Conservation (phyloP, 2,797 vertebrate genomes). For the Spinus olivaceus region DNA sequence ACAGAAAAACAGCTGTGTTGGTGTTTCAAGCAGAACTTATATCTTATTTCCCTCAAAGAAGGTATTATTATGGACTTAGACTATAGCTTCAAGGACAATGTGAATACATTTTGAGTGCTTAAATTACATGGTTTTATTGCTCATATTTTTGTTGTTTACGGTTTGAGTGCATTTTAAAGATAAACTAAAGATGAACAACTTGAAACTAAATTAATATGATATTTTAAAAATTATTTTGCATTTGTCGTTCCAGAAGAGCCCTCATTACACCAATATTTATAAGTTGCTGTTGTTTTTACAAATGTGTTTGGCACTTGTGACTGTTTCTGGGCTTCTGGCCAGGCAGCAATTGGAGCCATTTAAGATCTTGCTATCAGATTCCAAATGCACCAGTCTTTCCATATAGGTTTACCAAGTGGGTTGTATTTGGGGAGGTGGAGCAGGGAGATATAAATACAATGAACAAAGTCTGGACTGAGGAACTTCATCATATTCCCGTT, state of each 20-base stretch:
- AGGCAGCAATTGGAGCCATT: slow-evolving; percentile 16
- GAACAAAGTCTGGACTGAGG: background rate
- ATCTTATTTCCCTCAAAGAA: background rate
- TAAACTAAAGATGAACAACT: background rate
- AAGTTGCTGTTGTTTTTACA: slow-evolving; percentile 38
- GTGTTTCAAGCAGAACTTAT: background rate
- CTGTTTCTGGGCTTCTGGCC: slow-evolving; percentile 47
- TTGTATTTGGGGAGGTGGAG: background rate
- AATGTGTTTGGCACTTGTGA: background rate
- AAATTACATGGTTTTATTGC: background rate
- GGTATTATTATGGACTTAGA: background rate
- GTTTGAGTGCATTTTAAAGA: background rate
- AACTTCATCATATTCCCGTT: background rate
- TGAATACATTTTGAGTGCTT: background rate
- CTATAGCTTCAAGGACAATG: background rate
- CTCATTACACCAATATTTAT: slow-evolving; percentile 31
- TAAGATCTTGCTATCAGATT: slow-evolving; percentile 10
- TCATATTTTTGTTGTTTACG: background rate
- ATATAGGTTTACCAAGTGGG: background rate
- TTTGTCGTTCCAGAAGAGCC: background rate
- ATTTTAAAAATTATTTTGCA: background rate
- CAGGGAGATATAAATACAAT: background rate
- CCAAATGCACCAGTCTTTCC: background rate
- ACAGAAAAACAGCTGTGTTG: background rate
- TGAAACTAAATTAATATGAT: background rate